These are phyloP conservation scores for Chirona hameri DNA, from an alignment of 2,888 invertebrate species.

Conservation along the genomic window DNA sequence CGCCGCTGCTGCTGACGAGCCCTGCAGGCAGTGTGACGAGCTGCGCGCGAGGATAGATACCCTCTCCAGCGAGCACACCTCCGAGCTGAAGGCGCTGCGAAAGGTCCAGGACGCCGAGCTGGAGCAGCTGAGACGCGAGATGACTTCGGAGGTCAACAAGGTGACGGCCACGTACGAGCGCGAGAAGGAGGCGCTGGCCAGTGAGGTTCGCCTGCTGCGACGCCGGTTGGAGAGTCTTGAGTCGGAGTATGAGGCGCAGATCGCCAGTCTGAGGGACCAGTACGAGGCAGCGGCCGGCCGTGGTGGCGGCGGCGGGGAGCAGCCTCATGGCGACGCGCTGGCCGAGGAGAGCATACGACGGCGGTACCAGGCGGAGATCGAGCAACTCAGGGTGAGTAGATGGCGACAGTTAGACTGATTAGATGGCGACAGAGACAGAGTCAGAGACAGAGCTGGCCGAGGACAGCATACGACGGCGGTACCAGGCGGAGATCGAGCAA, in stretches of 20 bases:
- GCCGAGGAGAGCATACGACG: conserved; percentile 43
- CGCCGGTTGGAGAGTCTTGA: conserved; percentile 68
- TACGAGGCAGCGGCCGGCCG: conserved; percentile 60
- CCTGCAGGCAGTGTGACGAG: conserved; percentile 39
- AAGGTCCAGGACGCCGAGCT: conserved; percentile 48
- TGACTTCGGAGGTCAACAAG: conserved; percentile 34
- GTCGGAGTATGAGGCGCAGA: conserved; percentile 77
- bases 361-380: conserved; percentile 79
- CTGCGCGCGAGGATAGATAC: conserved; percentile 33
- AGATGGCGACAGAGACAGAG: conserved; percentile 32
- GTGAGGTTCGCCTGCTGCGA: conserved; percentile 67
- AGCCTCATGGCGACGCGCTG: conserved; percentile 34
- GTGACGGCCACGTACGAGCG: conserved; percentile 51
- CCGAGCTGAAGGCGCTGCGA: conserved; percentile 52
- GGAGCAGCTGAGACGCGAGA: conserved; percentile 46
- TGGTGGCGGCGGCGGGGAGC: conserved; percentile 45
- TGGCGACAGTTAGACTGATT: conserved; percentile 56
- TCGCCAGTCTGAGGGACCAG: conserved; percentile 71
- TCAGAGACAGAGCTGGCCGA: conserved; percentile 39
- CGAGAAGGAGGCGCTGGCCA: conserved; percentile 52
- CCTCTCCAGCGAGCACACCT: conserved; percentile 43
- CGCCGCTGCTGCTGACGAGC: neutral
- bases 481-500: conserved; percentile 83
- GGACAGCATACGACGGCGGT: conserved; percentile 51
- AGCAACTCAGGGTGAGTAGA: conserved; percentile 63